Percentiles rank a stretch among this genome's conserved stretches.
Conservation (phyloP, 2,113 vertebrate species). For the Microtus montanus region DNA sequence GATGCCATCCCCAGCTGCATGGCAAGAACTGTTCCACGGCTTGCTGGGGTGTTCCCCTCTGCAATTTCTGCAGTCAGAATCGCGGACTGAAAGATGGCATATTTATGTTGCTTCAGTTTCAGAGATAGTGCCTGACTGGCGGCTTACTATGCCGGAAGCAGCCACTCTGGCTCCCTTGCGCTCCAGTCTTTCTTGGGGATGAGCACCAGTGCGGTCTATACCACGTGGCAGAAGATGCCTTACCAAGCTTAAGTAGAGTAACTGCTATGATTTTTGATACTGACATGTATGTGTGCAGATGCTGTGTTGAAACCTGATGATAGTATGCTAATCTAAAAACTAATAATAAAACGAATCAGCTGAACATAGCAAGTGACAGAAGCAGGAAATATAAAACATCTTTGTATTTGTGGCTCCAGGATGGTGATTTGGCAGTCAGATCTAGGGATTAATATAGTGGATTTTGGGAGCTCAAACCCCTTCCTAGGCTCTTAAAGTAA, state of each 20-base stretch:
- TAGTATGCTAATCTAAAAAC: background rate
- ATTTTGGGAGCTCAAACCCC: accelerated
- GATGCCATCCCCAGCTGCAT: accelerated
- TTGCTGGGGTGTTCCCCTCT: background rate
- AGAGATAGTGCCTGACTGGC: accelerated
- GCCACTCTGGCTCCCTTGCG: accelerated
- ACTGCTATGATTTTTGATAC: background rate
- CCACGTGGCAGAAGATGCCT: background rate
- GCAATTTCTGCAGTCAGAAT: background rate
- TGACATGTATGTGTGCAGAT: background rate
- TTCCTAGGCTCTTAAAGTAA: accelerated
- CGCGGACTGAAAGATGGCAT: background rate
- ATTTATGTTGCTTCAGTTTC: background rate
- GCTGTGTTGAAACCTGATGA: background rate
- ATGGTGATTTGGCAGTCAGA: accelerated
- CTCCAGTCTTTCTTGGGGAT: background rate
- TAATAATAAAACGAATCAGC: background rate
- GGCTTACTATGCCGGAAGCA: accelerated
- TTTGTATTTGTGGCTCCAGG: background rate
- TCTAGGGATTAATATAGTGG: accelerated
- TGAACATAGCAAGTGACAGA: background rate
- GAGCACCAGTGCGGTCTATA: background rate
- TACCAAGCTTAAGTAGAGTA: background rate
- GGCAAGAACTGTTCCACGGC: background rate
- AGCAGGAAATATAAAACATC: background rate